Evolutionary conservation across 2,888 invertebrate genomes (phyloP).

Genomic region (Athalia rosae): DNA sequence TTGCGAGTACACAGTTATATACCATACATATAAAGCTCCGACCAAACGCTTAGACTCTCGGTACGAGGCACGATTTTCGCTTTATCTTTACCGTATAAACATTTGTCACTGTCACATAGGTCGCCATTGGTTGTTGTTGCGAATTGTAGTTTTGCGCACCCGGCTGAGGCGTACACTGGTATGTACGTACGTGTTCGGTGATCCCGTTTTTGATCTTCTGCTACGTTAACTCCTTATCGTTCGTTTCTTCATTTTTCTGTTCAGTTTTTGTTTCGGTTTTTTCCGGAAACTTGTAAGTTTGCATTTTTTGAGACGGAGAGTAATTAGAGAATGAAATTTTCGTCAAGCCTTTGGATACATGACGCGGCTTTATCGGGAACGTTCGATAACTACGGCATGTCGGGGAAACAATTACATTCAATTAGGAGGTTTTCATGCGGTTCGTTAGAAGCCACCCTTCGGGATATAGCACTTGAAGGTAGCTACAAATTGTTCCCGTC

Average conservation of each 20-base stretch:
- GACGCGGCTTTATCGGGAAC: not conserved
- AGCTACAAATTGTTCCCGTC: slow-evolving; percentile 28
- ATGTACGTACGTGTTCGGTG: not conserved
- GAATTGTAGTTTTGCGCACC: slow-evolving; percentile 5
- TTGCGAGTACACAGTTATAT: too few relatives aligned
- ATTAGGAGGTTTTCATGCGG: slow-evolving; percentile 20
- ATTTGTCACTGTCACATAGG: slow-evolving; percentile 27
- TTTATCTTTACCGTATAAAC: not conserved
- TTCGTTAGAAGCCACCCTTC: slow-evolving; percentile 36
- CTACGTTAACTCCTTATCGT: too few relatives aligned
- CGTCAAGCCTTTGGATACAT: not conserved
- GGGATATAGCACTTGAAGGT: not conserved
- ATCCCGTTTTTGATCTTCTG: not conserved
- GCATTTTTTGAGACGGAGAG: too few relatives aligned
- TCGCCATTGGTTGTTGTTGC: slow-evolving; percentile 8
- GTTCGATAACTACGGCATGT: not conserved
- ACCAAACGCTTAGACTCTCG: slow-evolving; percentile 25
- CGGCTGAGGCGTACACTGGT: not conserved
- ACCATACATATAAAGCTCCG: too few relatives aligned
- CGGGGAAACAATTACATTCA: slow-evolving; percentile 15
- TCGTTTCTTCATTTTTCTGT: too few relatives aligned
- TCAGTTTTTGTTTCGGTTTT: too few relatives aligned
- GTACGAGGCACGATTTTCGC: slow-evolving; percentile 5
- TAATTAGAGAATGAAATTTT: too few relatives aligned
- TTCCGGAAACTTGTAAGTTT: too few relatives aligned